Evolutionary conservation across 1,140 invertebrate species (phyloP).

Genomic region (Chymomyza costata): DNA sequence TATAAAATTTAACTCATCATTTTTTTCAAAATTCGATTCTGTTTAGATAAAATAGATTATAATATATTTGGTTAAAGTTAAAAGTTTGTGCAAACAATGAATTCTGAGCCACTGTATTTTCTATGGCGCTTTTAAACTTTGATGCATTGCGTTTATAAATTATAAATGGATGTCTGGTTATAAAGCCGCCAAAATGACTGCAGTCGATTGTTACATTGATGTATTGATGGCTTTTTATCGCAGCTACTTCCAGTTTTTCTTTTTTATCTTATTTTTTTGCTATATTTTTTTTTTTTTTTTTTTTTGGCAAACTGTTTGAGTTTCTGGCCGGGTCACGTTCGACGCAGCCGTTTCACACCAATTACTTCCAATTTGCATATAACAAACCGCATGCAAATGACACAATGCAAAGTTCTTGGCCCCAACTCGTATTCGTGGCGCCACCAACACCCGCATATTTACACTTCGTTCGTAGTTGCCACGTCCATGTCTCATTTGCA

Average conservation of each 20-base stretch:
- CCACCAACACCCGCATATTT: not conserved
- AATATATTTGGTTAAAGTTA: too few relatives aligned
- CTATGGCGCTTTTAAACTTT: conserved; percentile 36
- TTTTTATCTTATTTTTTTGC: too few relatives aligned
- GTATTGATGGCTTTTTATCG: not conserved
- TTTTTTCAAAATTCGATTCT: too few relatives aligned
- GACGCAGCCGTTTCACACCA: conserved; percentile 63
- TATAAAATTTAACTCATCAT: too few relatives aligned
- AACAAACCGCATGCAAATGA: conserved; percentile 68
- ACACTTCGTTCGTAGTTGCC: not conserved
- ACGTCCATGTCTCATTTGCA: conserved; percentile 21
- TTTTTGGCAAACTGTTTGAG: too few relatives aligned
- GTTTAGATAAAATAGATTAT: too few relatives aligned
- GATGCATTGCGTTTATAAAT: conserved; percentile 39
- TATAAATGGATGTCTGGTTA: conserved; percentile 43
- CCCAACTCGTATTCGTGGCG: not conserved
- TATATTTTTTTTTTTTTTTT: too few relatives aligned
- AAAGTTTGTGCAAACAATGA: too few relatives aligned
- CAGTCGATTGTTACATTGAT: conserved; percentile 6
- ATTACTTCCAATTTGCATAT: conserved; percentile 68
- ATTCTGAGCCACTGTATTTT: conserved; percentile 11
- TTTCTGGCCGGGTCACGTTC: conserved; percentile 48
- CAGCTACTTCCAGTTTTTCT: too few relatives aligned
- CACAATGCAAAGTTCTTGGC: conserved; percentile 51
- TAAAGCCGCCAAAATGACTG: not conserved